These are phyloP conservation scores for Parotocinclus haroldoi DNA, from an alignment of 2,797 vertebrate species.

Conservation along the genomic window DNA sequence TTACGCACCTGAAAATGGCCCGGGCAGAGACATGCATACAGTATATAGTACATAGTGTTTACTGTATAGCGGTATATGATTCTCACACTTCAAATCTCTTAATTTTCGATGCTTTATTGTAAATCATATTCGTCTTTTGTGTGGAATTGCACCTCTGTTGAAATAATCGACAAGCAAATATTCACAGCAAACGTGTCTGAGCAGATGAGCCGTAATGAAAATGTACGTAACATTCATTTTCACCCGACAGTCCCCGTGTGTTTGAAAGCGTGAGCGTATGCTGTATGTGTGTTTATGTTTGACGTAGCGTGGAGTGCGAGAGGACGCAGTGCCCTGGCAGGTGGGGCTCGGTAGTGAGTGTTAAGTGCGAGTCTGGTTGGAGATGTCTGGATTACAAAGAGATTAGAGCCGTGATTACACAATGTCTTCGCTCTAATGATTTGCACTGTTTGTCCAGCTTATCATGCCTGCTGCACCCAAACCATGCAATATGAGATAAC, in stretches of 20 bases:
- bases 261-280: conserved; percentile 34
- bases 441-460: conserved; percentile 79
- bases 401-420: conserved; percentile 79
- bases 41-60: no score
- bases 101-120: no score
- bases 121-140: no score
- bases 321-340: conserved; percentile 31
- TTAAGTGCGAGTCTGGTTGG: conserved; percentile 27
- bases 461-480: conserved; percentile 72
- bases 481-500: conserved; percentile 69
- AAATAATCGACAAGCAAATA: no score
- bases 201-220: background rate
- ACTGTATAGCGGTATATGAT: no score
- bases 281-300: conserved; percentile 36
- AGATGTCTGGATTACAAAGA: conserved; percentile 67
- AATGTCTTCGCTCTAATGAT: conserved; percentile 82
- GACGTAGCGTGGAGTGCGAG: background rate
- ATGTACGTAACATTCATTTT: background rate
- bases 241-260: no score
- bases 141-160: no score
- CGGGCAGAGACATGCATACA: no score
- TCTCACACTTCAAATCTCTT: no score
- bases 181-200: no score
- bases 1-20: no score
- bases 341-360: conserved; percentile 11